Evolutionary conservation across 2,113 vertebrate species (phyloP), one percentile per base, ranked within the genome.

Genomic region (Hippocampus abdominalis): DNA sequence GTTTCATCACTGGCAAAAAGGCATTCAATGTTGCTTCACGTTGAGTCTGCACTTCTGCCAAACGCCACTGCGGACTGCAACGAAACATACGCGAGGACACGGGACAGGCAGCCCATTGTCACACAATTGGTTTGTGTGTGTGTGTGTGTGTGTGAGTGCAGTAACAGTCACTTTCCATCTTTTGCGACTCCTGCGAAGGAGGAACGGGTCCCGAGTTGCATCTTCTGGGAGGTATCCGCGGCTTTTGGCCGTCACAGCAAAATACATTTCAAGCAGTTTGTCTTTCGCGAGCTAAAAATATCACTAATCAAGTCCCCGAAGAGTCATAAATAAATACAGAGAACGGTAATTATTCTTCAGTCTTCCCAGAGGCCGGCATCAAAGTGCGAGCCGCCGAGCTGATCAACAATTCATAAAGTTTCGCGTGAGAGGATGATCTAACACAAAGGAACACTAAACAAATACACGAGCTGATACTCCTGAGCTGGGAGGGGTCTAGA

Each of bases 1-100:
- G 83, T 89, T 86, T 83, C 88, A 88, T 87, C 79, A 87, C 73
- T 80, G 77, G 60, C 59, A 77, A 86, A 86, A 77, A 85, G 69
- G 61, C 23, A n/a, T 42, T 80, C 29, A 32, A 12, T 76, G 68
- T 78, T 71, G 44, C 78, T 71, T 77, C 27, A 8, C 44, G 74
- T 74, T 21, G 71, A 75, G 67, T 59, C 63, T 63, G 78, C 73
- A 54, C 16, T 82, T 79, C 36, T 78, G 76, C 62, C 68, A 82
- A 82, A 63, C 62, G 70, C 71, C 73, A 73, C 16, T 8, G 74
- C 74, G 69, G 69, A 65, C 80, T 77, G 48, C 48, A 77, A 71
- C 56, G 63, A 59, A 77, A 54, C 48, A 66, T 75, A 66, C 60
- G 62, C 21, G 67, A 79, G 54, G 71, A 64, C 32, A 8, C 5